Evolutionary conservation across 1,140 invertebrate species (phyloP), one percentile per base, ranked within the genome.

Genomic region (Drosophila mojavensis): DNA sequence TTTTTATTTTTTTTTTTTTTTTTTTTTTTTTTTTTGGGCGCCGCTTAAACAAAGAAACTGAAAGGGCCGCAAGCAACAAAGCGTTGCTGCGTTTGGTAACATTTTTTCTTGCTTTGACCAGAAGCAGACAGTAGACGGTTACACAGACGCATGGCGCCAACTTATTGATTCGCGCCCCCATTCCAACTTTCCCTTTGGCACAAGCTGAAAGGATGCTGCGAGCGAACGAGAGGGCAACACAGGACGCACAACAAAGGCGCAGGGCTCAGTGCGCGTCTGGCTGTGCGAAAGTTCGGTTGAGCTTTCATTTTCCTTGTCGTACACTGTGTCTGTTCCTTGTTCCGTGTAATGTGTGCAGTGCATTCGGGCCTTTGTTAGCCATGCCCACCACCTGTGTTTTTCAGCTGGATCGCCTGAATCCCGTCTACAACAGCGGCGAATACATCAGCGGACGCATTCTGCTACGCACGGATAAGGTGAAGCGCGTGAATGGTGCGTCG

Each of bases 311-410:
- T 24, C 17, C 50, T 53, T 26, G 20, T 33, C 63, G 15, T 10
- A 66, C 45, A 1, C 1, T 24, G 20, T 24, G 20, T 24, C 20
- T 53, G 45, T 72, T 33, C 1, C 17, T 53, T 20, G 43, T 61
- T n/a, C 26, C 58, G 50, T 48, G 70, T 39, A 39, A 60, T 67
- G 63, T 67, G 56, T 73, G 64, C 60, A 53, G 13, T 28, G 28
- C 26, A 39, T 43, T 17, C 33, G 58, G 45, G 63, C 48, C 9
- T 39, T 39, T 28, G 47, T 55, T 41, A 70, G 65, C 55, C 63
- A 92, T 92, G 91, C 91, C 91, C 65, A 91, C 91, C 55, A 84
- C 85, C 48, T 92, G 91, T 80, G 82, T 79, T 60, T 91, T 92
- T 70, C 81, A 91, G 61, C 73, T 91, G 78, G 91, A 92, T 86